A percentile compares a stretch with the other conserved stretches of the same genome.
Conservation (phyloP, 2,797 vertebrate genomes). For the Spizella passerina region DNA sequence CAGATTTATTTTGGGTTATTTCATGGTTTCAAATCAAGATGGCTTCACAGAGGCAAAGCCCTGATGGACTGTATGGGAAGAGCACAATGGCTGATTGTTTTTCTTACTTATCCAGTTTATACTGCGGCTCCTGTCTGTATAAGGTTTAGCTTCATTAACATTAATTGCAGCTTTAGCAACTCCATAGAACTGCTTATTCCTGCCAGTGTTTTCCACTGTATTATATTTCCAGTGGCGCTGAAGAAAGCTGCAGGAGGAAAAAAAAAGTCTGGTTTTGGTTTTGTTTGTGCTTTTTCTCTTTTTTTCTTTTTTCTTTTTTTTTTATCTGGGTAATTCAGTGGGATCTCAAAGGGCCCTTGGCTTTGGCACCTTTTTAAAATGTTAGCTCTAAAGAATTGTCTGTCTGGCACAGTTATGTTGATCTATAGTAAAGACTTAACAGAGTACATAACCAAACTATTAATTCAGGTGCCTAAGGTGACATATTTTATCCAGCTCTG, state of each 20-base stretch:
- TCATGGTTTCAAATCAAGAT: slow-evolving; percentile 73
- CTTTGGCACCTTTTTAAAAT: slow-evolving; percentile 67
- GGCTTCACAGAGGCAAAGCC: slow-evolving; percentile 63
- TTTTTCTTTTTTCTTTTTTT: background rate
- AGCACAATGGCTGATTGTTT: slow-evolving; percentile 67
- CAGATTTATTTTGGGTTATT: slow-evolving; percentile 79
- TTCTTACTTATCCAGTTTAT: slow-evolving; percentile 74
- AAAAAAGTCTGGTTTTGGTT: background rate
- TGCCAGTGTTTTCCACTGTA: slow-evolving; percentile 61
- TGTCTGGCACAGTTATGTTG: slow-evolving; percentile 68
- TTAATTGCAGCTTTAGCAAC: slow-evolving; percentile 76
- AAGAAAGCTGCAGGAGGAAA: background rate
- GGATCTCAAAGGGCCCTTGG: slow-evolving; percentile 36
- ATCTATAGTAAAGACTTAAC: slow-evolving; percentile 71
- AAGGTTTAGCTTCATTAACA: slow-evolving; percentile 75
- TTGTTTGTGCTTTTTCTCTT: background rate
- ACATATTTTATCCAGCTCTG: slow-evolving; percentile 62
- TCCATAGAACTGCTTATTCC: slow-evolving; percentile 67
- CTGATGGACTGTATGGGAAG: slow-evolving; percentile 62
- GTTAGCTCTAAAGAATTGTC: slow-evolving; percentile 69
- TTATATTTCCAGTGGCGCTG: slow-evolving; percentile 50
- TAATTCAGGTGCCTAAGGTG: slow-evolving; percentile 74
- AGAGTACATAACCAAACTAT: slow-evolving; percentile 70
- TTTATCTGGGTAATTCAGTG: slow-evolving; percentile 42
- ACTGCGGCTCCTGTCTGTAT: slow-evolving; percentile 49